These are phyloP conservation scores for Balaeniceps rex DNA, from an alignment of 2,113 vertebrate genomes.

Conservation along the genomic window DNA sequence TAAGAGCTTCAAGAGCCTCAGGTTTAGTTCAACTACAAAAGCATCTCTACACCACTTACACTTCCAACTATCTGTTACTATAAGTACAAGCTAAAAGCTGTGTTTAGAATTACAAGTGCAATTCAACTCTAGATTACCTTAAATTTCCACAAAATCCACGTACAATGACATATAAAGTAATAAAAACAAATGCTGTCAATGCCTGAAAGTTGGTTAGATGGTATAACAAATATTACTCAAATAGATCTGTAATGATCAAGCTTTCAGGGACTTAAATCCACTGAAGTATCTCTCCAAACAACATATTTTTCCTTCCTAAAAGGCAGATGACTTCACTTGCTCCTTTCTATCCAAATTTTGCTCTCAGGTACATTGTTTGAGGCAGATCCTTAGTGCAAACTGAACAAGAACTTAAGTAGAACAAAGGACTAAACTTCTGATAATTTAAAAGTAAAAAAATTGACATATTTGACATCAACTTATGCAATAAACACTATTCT, in stretches of 20 bases:
- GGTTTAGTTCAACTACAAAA: background rate
- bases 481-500: background rate
- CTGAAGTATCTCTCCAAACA: background rate
- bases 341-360: background rate
- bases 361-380: background rate
- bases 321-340: background rate
- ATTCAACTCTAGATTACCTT: background rate
- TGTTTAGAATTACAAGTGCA: background rate
- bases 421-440: background rate
- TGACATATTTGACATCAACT: background rate
- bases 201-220: background rate
- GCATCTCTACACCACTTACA: background rate
- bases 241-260: background rate
- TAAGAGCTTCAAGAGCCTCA: background rate
- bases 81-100: background rate
- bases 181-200: background rate
- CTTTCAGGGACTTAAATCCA: background rate
- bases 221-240: background rate
- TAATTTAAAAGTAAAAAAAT: background rate
- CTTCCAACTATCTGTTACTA: background rate
- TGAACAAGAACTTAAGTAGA: background rate
- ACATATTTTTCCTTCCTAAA: background rate
- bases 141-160: background rate
- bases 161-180: background rate
- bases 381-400: background rate